Conservation (phyloP, 2,113 vertebrate genomes). For the Grallaria varia region DNA sequence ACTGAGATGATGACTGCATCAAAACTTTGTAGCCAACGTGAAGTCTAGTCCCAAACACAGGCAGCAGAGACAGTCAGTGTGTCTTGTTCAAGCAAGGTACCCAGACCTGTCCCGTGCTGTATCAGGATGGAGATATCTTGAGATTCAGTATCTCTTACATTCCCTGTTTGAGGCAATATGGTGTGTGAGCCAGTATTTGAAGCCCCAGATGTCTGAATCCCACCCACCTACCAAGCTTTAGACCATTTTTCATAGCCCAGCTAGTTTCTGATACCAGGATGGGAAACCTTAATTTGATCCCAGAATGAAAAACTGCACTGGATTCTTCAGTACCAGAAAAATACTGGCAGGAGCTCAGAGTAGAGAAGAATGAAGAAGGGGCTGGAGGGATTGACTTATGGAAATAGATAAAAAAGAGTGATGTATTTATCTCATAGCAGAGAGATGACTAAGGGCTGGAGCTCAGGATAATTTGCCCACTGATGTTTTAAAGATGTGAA, state of each 20-base stretch:
- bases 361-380: conserved; percentile 17
- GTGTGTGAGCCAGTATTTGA: not conserved
- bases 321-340: conserved; percentile 11
- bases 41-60: not conserved
- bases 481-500: conserved; percentile 38
- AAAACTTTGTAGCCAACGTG: not conserved
- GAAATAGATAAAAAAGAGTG: conserved; percentile 27
- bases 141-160: not conserved
- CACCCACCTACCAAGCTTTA: not conserved
- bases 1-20: not conserved
- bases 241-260: conserved; percentile 5
- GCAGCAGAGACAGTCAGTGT: not conserved
- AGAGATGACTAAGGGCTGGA: conserved; percentile 55
- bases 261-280: not conserved
- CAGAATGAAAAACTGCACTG: conserved; percentile 10
- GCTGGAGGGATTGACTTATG: conserved; percentile 30
- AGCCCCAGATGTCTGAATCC: not conserved
- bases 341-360: conserved; percentile 4
- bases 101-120: not conserved
- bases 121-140: not conserved
- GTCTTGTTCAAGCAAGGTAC: not conserved
- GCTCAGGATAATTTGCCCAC: conserved; percentile 15
- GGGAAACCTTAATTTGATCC: conserved; percentile 50
- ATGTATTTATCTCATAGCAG: conserved; percentile 13
- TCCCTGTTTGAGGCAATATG: not conserved